Percentiles rank a stretch among this genome's conserved stretches.
Evolutionary conservation across 2,113 vertebrate genomes (phyloP).

Genomic region (Poecilia latipinna): DNA sequence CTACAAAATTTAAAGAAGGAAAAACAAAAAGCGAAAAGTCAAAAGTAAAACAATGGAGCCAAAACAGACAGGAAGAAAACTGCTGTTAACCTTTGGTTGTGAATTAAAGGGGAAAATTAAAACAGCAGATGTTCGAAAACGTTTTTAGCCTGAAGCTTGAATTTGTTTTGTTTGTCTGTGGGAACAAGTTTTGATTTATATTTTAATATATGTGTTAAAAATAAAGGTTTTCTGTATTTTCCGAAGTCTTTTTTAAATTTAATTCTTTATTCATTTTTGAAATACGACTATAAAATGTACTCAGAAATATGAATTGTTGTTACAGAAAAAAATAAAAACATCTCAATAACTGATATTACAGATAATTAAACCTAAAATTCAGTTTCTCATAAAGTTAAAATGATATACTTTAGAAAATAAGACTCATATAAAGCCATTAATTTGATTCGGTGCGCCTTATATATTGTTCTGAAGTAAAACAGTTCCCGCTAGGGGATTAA

Average conservation of each 20-base stretch:
- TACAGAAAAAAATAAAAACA: not conserved
- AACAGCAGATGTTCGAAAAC: slow-evolving; percentile 9
- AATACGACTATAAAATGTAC: not conserved
- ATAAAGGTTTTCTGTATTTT: not conserved
- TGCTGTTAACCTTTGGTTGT: slow-evolving; percentile 11
- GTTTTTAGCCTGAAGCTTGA: slow-evolving; percentile 37
- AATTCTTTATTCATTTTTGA: slow-evolving; percentile 28
- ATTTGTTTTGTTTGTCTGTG: slow-evolving; percentile 42
- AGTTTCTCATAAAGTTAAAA: too few species aligned
- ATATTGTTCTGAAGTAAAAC: too few species aligned
- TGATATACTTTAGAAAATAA: not conserved
- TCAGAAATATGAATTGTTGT: not conserved
- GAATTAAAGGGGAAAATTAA: slow-evolving; percentile 44
- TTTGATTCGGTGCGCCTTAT: too few species aligned
- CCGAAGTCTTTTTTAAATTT: slow-evolving; percentile 10
- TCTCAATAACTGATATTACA: too few species aligned
- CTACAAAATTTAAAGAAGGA: not conserved
- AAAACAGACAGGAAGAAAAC: not conserved
- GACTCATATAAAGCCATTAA: too few species aligned
- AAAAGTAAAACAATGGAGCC: not conserved
- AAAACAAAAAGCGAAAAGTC: slow-evolving; percentile 8
- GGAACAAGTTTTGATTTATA: not conserved
- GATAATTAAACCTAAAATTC: too few species aligned
- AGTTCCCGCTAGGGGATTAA: too few species aligned
- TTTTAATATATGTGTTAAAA: not conserved